Base-by-base conservation (phyloP, 2,888 invertebrate genomes). In the Mythimna ferrago region DNA sequence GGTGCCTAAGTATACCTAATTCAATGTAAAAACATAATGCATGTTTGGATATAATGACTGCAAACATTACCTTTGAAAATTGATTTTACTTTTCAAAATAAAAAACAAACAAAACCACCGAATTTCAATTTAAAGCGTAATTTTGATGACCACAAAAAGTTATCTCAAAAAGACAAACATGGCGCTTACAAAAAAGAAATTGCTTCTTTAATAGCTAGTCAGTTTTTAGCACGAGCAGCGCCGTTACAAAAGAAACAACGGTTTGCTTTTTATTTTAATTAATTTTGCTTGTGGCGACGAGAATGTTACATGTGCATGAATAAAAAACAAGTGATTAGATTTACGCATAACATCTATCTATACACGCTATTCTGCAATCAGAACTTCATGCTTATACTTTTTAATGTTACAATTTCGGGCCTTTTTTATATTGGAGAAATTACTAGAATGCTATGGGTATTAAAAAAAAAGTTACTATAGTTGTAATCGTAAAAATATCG, bases 51-150 rank as follows among this genome's bases (percentile, higher is more conserved):
- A 64, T 58, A 54, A 69, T 56, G 14, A 26, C 54, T n/a, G 51
- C 62, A 64, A 65, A 81, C 32, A 66, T 54, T 35, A 48, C 48
- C 32, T 76, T 71, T 72, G 58, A 60, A 81, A 65, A 76, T 35
- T 14, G 10, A 56, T 81, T 65, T 6, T 9, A 21, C 38, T 66
- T 76, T 51, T 82, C 74, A 86, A 80, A 81, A 83, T 78, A 82
- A 80, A 82, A 86, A 78, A 56, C 79, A 81, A 81, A 80, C 78
- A 77, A 82, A 89, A 88, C 83, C 82, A 85, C 82, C 80, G 85
- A 86, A 86, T 87, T 87, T 87, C 88, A 88, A 89, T 87, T 88
- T 82, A 73, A 83, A 84, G 72, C 78, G 82, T 87, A 85, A 89
- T 88, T 89, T 85, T 80, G 77, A 83, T 78, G 81, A 86, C 78